These are phyloP conservation scores for Rana temporaria DNA, from an alignment of 2,113 vertebrate species.

Conservation along the genomic window DNA sequence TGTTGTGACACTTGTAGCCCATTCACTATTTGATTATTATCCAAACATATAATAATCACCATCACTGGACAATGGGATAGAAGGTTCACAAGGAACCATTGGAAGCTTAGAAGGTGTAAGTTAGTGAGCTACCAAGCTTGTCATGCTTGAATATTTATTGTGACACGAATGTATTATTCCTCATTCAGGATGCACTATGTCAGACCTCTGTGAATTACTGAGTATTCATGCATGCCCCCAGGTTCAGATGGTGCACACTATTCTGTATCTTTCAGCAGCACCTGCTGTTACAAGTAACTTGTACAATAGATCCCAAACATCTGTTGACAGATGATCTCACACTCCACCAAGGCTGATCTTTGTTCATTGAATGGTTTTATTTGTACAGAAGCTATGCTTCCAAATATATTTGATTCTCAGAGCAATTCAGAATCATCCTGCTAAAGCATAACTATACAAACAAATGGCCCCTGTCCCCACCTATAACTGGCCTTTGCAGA, in stretches of 20 bases:
- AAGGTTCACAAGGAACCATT: no score
- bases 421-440: background rate
- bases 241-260: background rate
- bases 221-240: slow-evolving; percentile 7
- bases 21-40: no score
- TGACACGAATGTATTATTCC: no score
- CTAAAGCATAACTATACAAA: no score
- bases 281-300: background rate
- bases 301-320: slow-evolving; percentile 22
- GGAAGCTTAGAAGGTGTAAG: no score
- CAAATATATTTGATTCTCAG: background rate
- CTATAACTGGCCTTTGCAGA: no score
- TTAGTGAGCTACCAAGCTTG: no score
- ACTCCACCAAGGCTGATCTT: background rate
- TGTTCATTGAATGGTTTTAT: background rate
- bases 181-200: background rate
- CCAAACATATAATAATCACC: no score
- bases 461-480: no score
- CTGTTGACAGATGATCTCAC: background rate
- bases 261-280: slow-evolving; percentile 36
- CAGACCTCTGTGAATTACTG: background rate
- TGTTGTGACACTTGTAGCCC: no score
- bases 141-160: no score
- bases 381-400: background rate
- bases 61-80: no score